A percentile compares a stretch with the other conserved stretches of the same genome.
Conservation (phyloP, 2,797 vertebrate species). For the Hoplostethus atlanticus region DNA sequence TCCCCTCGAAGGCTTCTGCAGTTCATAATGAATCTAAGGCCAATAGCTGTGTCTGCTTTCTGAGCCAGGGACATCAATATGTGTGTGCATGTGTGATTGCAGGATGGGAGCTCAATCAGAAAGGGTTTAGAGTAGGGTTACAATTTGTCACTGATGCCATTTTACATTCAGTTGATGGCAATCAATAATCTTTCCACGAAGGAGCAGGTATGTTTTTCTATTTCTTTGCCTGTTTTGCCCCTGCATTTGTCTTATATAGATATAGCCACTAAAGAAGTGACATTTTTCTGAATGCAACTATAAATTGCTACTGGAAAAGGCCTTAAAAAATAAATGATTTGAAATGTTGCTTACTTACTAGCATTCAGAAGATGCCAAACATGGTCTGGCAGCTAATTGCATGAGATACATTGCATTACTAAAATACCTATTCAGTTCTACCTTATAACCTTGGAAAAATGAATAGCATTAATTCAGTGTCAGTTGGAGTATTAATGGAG, state of each 20-base stretch:
- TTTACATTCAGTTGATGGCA: conserved; percentile 25
- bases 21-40: conserved; percentile 63
- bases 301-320: no score
- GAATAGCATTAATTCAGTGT: no score
- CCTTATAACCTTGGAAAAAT: no score
- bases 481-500: no score
- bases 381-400: no score
- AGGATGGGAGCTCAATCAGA: conserved; percentile 43
- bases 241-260: not conserved
- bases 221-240: not conserved
- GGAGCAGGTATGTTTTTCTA: not conserved
- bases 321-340: no score
- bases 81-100: conserved; percentile 36
- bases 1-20: conserved; percentile 30
- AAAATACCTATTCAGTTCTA: no score
- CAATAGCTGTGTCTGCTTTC: conserved; percentile 64
- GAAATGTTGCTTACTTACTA: no score
- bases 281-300: not conserved
- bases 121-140: conserved; percentile 1
- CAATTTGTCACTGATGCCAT: not conserved
- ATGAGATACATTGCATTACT: no score
- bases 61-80: conserved; percentile 37
- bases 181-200: conserved; percentile 17
- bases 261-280: not conserved
- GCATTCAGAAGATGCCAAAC: no score